Conservation (phyloP, 2,797 vertebrate genomes). For the Paguma larvata region DNA sequence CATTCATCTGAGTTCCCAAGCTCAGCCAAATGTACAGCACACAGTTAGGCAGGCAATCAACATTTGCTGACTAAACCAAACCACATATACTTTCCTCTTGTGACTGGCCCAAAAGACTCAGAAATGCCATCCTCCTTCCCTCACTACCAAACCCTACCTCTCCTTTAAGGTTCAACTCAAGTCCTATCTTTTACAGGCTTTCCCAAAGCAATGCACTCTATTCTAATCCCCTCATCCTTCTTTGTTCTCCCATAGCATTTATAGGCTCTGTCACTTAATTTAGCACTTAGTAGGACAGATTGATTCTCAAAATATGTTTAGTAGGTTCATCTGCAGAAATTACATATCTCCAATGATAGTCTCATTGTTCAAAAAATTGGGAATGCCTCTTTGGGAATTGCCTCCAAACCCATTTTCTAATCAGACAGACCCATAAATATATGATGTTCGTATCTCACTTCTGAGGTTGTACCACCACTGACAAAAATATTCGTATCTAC, state of each 20-base stretch:
- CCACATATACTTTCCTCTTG: neutral
- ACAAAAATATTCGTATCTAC: neutral
- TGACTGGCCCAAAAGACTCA: neutral
- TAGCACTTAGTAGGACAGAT: neutral
- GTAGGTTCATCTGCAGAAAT: neutral
- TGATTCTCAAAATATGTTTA: neutral
- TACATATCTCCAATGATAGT: neutral
- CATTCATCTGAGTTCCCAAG: neutral
- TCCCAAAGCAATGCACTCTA: conserved; percentile 22
- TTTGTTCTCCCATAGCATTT: neutral
- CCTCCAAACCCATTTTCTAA: neutral
- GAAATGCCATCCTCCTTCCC: neutral
- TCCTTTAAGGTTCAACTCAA: neutral
- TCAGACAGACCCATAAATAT: neutral
- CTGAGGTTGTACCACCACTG: neutral
- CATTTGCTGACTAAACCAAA: neutral
- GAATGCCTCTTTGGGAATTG: neutral
- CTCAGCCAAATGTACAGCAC: neutral
- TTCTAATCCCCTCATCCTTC: neutral
- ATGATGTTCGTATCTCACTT: neutral
- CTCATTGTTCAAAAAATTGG: neutral
- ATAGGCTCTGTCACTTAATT: neutral
- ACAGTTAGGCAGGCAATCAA: neutral
- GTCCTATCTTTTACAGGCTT: neutral
- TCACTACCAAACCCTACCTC: neutral